Evolutionary conservation across 2,797 vertebrate genomes (phyloP), one percentile per base, ranked within the genome.

Genomic region (Vireo griseus): DNA sequence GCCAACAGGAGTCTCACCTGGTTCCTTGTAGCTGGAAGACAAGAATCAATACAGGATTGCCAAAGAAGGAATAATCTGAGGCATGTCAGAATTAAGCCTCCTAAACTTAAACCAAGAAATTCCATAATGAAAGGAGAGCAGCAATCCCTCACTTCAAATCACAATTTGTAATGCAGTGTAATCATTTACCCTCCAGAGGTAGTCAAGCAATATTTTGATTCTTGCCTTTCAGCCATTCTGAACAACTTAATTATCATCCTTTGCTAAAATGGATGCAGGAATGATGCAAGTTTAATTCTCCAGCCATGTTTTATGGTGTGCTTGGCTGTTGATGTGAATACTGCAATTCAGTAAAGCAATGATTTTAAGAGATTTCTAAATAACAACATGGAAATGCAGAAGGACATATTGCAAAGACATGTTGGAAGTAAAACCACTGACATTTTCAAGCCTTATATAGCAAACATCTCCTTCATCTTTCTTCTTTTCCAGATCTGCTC

Each of bases 341-440:
- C 9, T n/a, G 24, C 42, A 39, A 24, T 45, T 86, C 76, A 75
- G 14, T 48, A 92, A 62, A 76, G 58, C 51, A 92, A 19, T 21
- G 33, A 66, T 28, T 86, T 79, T 12, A 40, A 73, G 59, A 72
- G 39, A 66, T 86, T 78, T 88, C 79, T 91, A 84, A 68, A 57
- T 42, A 82, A 74, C 25, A 88, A 54, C 57, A 78, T 0, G 20
- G 63, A 87, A 91, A 79, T 47, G 24, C 31, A 87, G 48, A 57
- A 91, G 45, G 45, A 89, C 40, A 73, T 85, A 69, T 12, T 59
- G 75, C 61, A 92, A 90, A 90, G 79, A 87, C 22, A 44, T 7
- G 17, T 35, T 90, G 77, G 77, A 94, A 94, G 77, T 61, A 95
- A 88, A 95, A 94, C 77, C 93, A 97, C 92, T 95, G 96, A 89